Conservation (phyloP, 2,797 vertebrate genomes). For the Luscinia luscinia region DNA sequence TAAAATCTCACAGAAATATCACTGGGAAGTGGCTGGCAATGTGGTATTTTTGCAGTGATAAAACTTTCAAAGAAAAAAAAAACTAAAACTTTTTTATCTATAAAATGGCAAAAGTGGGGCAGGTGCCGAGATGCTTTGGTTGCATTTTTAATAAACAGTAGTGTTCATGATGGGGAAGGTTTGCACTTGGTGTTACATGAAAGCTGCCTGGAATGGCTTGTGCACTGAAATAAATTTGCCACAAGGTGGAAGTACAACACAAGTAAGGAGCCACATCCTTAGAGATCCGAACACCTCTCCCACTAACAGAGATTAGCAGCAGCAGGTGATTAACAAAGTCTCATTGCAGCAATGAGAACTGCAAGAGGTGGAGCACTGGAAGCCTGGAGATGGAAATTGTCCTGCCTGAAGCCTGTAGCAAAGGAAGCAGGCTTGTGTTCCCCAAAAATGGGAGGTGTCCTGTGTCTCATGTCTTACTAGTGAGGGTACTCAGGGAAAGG, state of each 20-base stretch:
- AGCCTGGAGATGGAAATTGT: not conserved
- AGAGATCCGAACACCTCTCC: not conserved
- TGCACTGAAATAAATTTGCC: not conserved
- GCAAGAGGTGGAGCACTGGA: not conserved
- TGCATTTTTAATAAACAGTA: not conserved
- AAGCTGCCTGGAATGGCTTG: accelerated
- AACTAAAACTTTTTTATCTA: not conserved
- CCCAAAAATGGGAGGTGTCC: not conserved
- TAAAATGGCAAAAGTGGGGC: not conserved
- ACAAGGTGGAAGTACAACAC: conserved; percentile 30
- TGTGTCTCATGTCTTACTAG: not conserved
- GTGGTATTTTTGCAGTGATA: not conserved
- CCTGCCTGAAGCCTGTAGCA: not conserved
- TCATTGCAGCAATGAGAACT: not conserved
- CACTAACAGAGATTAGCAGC: no score
- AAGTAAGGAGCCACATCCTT: not conserved
- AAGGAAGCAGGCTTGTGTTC: not conserved
- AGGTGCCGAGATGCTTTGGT: not conserved
- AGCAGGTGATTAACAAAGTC: not conserved
- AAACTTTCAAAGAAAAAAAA: not conserved
- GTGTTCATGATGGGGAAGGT: accelerated
- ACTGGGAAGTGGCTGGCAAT: not conserved
- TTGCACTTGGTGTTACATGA: accelerated
- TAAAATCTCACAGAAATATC: not conserved
- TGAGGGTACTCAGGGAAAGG: not conserved